Percentiles rank a stretch among this genome's conserved stretches.
These are phyloP conservation scores for Decapterus maruadsi DNA, from an alignment of 2,797 vertebrate genomes.

Conservation along the genomic window DNA sequence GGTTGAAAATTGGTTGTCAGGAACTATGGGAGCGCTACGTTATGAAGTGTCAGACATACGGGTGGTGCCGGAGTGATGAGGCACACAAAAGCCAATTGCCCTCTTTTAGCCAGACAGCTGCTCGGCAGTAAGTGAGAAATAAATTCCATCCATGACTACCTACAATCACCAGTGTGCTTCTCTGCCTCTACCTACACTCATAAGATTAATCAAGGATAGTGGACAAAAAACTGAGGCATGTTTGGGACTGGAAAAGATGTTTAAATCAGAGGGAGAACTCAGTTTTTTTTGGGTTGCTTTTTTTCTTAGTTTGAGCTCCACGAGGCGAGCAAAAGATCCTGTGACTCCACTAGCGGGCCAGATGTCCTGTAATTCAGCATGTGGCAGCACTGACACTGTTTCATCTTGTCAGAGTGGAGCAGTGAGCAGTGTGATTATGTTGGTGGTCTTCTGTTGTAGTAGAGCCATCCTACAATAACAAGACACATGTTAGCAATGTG, in stretches of 20 bases:
- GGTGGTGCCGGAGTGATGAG: conserved; percentile 47
- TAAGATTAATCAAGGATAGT: conserved; percentile 22
- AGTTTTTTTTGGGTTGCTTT: conserved; percentile 8
- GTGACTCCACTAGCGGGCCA: conserved; percentile 39
- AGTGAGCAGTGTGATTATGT: conserved; percentile 33
- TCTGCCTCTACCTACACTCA: conserved; percentile 32
- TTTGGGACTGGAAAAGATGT: conserved; percentile 13
- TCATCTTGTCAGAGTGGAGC: conserved; percentile 43
- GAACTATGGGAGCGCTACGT: conserved; percentile 44
- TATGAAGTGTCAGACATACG: conserved; percentile 50
- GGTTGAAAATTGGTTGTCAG: conserved; percentile 65
- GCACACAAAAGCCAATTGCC: conserved; percentile 52
- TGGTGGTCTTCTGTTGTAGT: conserved; percentile 30
- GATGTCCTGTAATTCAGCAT: conserved; percentile 50
- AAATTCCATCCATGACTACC: conserved; percentile 36
- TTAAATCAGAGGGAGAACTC: conserved; percentile 17
- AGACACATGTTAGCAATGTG: conserved; percentile 52
- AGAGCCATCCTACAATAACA: conserved; percentile 23
- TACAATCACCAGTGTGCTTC: conserved; percentile 34
- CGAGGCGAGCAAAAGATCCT: conserved; percentile 33
- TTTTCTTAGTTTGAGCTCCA: background rate
- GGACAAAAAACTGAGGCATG: conserved; percentile 21
- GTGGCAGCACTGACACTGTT: conserved; percentile 33
- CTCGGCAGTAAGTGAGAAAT: conserved; percentile 37
- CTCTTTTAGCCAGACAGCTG: conserved; percentile 38